Base-by-base conservation (phyloP, 2,888 invertebrate genomes). In the Scaptomyza reducta region DNA sequence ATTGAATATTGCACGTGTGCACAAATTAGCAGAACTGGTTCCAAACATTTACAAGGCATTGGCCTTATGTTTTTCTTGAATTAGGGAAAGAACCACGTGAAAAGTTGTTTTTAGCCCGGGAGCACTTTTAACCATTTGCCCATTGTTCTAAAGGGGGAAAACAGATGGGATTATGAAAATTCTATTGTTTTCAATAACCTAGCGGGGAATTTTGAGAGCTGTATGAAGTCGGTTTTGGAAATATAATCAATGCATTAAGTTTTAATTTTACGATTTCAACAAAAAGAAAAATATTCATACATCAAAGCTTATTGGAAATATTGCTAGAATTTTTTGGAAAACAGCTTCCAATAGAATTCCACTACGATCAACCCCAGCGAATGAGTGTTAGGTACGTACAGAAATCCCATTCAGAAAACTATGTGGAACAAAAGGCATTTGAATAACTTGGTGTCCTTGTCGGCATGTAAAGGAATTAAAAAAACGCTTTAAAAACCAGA, bases 21-120 rank as follows among this genome's bases (percentile, higher is more conserved):
- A 70, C 84, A 87, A 84, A 88, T 84, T 84, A 88, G 87, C 84
- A 65, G 65, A 84, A 88, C 88, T 88, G 84, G 88, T 84, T 79
- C 55, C 49, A 49, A 58, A 18, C 14, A 47, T 59, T 57, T 68
- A 66, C 70, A 77, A 54, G 70, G 47, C 45, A 25, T 40, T 57
- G 18, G 72, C 68, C 79, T 65, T 60, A 45, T 70, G 67, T 76
- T 82, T 73, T 82, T 64, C 62, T 55, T 72, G 50, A 76, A 58
- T 61, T 61, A 53, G 47, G 35, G 42, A 66, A 40, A 47, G 66
- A 66, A 62, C 61, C 72, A 46, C 58, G 62, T 60, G 47, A 49
- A 74, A 70, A 70, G 51, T 62, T 79, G 50, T 46, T 76, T 82
- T 41, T n/a, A n/a, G 53, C 47, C 69, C 66, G 51, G 62, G 74